Conservation (phyloP, 2,113 vertebrate genomes). For the Nesogale talazaci region DNA sequence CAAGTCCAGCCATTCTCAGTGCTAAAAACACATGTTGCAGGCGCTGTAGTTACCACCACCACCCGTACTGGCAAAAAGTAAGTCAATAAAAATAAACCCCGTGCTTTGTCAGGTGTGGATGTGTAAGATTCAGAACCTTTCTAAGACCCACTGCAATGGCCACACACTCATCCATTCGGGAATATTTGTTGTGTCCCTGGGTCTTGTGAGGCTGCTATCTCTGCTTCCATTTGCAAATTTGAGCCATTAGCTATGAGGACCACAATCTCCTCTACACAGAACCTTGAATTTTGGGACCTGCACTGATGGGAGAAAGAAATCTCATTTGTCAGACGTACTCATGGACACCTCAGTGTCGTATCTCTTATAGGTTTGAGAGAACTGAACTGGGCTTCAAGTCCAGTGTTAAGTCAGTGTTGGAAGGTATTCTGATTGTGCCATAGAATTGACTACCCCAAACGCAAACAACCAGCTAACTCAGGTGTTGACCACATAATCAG, state of each 20-base stretch:
- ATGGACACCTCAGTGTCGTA: neutral
- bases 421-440: slow-evolving; percentile 63
- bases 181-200: slow-evolving; percentile 43
- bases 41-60: neutral
- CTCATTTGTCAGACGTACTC: neutral
- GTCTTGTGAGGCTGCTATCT: slow-evolving; percentile 54
- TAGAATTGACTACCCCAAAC: slow-evolving; percentile 59
- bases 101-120: neutral
- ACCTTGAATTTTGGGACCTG: slow-evolving; percentile 62
- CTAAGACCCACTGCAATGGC: neutral
- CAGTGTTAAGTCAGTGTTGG: neutral
- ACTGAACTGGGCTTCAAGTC: slow-evolving; percentile 41
- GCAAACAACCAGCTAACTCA: neutral
- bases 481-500: slow-evolving; percentile 75
- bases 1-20: slow-evolving; percentile 45
- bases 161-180: neutral
- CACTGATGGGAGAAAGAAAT: slow-evolving; percentile 48
- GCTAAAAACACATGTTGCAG: slow-evolving; percentile 18
- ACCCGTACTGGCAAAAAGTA: neutral
- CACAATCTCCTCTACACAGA: slow-evolving; percentile 56
- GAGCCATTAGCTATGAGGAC: slow-evolving; percentile 65
- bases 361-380: slow-evolving; percentile 1
- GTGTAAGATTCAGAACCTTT: slow-evolving; percentile 20
- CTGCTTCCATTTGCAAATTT: neutral
- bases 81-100: neutral